A percentile compares a stretch with the other conserved stretches of the same genome.
phyloP scores from a whole-genome alignment of 2,797 vertebrate genomes.

The Apogon hyalosoma region DNA sequence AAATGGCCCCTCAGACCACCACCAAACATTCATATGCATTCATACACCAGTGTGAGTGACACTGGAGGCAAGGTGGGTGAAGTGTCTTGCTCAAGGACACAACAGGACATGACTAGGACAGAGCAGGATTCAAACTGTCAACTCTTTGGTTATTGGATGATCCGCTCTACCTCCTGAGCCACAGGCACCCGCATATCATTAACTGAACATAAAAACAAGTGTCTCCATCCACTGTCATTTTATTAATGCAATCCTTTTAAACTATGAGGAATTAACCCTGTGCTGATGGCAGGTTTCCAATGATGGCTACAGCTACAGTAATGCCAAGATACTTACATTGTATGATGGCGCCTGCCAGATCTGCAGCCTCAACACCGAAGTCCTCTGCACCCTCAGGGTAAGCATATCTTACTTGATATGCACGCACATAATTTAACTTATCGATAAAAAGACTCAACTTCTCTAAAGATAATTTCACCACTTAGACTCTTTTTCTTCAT shows the following conservation, averaged over 20 bases:
- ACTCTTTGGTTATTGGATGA: no score
- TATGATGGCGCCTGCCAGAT: constrained; percentile 90
- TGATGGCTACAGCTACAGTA: constrained; percentile 91
- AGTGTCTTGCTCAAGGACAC: no score
- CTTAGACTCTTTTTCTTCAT: not conserved
- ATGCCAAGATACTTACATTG: constrained; percentile 87
- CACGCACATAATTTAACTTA: no score
- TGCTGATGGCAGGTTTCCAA: constrained; percentile 88
- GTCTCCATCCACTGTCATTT: not conserved
- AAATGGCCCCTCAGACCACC: no score
- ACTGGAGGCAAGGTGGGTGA: no score
- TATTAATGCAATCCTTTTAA: constrained; percentile 21
- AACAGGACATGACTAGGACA: no score
- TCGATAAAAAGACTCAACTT: not conserved
- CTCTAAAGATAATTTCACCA: not conserved
- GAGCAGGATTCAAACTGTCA: no score
- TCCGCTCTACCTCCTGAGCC: no score
- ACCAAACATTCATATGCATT: no score
- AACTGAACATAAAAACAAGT: no score
- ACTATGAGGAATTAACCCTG: constrained; percentile 25
- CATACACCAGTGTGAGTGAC: no score
- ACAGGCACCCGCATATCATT: no score
- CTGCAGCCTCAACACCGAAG: constrained; percentile 82
- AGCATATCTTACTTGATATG: constrained; percentile 7
- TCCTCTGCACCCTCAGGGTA: constrained; percentile 88